Evolutionary conservation across 1,140 invertebrate species (phyloP).

Genomic region (Ephestia elutella): DNA sequence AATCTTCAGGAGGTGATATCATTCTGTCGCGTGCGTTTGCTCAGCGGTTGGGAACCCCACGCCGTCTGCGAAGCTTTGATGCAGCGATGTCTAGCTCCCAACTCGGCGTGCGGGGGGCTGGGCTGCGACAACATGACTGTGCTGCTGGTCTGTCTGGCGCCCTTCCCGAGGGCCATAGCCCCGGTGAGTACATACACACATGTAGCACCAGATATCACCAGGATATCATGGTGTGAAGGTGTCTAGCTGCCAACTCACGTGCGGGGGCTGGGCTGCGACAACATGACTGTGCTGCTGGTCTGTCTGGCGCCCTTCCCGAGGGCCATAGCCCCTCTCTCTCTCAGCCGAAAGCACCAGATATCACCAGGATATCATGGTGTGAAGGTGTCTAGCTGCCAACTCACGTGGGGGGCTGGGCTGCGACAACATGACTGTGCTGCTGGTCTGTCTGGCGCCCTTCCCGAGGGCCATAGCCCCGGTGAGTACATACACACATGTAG

Average conservation of each 20-base stretch:
- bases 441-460: conserved; percentile 86
- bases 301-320: conserved; percentile 79
- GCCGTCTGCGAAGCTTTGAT: conserved; percentile 97
- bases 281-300: conserved; percentile 96
- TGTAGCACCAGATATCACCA: no score
- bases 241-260: no score
- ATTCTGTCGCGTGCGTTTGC: conserved; percentile 90
- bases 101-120: conserved; percentile 95
- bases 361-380: conserved; percentile 96
- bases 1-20: conserved; percentile 86
- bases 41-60: conserved; percentile 89
- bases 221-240: conserved; percentile 62
- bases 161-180: conserved; percentile 55
- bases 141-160: conserved; percentile 87
- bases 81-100: conserved; percentile 94
- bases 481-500: conserved; percentile 20
- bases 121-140: conserved; percentile 99
- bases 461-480: conserved; percentile 37
- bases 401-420: no score
- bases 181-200: conserved; percentile 33
- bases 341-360: no score
- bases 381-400: conserved; percentile 90
- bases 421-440: conserved; percentile 98
- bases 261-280: conserved; percentile 99
- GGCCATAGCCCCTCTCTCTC: conserved; percentile 85